A percentile compares a stretch with the other conserved stretches of the same genome.
Conservation (phyloP, 2,113 vertebrate species). For the Lathamus discolor region DNA sequence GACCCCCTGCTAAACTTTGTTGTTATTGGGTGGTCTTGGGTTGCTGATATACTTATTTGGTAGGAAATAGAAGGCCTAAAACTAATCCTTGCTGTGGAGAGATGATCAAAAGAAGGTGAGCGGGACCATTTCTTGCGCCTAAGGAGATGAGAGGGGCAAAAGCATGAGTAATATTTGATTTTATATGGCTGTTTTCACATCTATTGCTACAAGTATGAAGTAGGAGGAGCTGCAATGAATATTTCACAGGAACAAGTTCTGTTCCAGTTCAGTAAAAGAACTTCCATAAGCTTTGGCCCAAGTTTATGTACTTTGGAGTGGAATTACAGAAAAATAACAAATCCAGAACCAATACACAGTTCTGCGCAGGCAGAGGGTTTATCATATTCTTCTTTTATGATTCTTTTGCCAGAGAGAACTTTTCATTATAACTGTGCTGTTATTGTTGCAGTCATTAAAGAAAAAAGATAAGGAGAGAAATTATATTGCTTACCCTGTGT, state of each 20-base stretch:
- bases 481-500: background rate
- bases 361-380: background rate
- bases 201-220: background rate
- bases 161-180: background rate
- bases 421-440: background rate
- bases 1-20: background rate
- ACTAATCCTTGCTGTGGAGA: background rate
- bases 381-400: background rate
- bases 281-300: background rate
- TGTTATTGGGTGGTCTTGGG: background rate
- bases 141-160: background rate
- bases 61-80: background rate
- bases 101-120: background rate
- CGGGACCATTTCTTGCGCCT: background rate
- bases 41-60: background rate
- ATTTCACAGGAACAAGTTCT: background rate
- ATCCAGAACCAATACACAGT: background rate
- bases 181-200: background rate
- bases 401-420: background rate
- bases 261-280: background rate
- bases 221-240: background rate
- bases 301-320: background rate
- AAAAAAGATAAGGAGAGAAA: background rate
- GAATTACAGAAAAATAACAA: background rate
- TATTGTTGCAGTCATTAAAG: slow-evolving; percentile 35